A percentile compares a stretch with the other conserved stretches of the same genome.
Evolutionary conservation across 2,113 vertebrate genomes (phyloP).

Genomic region (Athene cunicularia): DNA sequence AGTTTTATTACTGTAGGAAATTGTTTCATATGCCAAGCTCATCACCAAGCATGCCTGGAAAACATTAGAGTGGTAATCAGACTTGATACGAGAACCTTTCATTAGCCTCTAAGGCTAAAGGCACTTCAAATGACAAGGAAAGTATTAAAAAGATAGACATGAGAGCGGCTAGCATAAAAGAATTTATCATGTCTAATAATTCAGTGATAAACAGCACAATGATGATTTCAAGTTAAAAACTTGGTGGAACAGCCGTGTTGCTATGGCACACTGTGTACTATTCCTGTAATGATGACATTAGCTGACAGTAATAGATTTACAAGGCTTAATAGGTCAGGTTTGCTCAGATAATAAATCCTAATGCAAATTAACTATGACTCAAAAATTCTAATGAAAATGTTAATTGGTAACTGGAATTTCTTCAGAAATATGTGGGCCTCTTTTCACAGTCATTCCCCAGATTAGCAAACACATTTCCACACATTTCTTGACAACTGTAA

Average conservation of each 20-base stretch:
- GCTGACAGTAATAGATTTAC: constrained; percentile 55
- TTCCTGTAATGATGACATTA: constrained; percentile 47
- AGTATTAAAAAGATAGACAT: constrained; percentile 47
- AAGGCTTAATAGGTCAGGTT: constrained; percentile 48
- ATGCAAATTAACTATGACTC: constrained; percentile 50
- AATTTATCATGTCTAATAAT: constrained; percentile 48
- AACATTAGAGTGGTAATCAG: constrained; percentile 72
- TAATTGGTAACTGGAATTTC: constrained; percentile 41
- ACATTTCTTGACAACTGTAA: not conserved
- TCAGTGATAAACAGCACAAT: constrained; percentile 31
- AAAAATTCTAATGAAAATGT: constrained; percentile 58
- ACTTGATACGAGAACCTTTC: constrained; percentile 68
- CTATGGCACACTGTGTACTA: not conserved
- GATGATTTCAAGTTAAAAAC: constrained; percentile 5
- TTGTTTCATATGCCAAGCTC: constrained; percentile 77
- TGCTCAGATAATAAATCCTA: constrained; percentile 54
- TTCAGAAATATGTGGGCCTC: not conserved
- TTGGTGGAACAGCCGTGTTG: not conserved
- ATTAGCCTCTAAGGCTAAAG: constrained; percentile 64
- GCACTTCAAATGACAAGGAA: constrained; percentile 55
- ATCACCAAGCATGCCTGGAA: constrained; percentile 75
- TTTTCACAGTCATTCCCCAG: not conserved
- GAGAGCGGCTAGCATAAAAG: constrained; percentile 10
- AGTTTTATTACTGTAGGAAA: constrained; percentile 81
- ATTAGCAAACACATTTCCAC: not conserved